Evolutionary conservation across 1,140 invertebrate species (phyloP).

Genomic region (Magallana angulata): DNA sequence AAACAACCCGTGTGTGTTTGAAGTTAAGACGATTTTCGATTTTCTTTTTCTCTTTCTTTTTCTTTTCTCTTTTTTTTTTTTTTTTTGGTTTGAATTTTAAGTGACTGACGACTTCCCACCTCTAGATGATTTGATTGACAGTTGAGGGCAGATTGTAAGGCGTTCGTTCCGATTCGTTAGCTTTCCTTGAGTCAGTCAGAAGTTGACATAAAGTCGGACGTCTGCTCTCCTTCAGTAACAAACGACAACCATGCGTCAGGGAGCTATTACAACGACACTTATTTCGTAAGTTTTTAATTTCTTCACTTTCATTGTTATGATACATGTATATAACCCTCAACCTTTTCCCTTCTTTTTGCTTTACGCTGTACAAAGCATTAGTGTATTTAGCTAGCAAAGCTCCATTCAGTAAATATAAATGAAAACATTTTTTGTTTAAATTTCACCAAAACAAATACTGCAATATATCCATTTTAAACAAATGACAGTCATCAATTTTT

Average conservation of each 20-base stretch:
- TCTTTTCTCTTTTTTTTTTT: no score
- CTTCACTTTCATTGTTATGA: no score
- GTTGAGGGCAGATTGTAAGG: background rate
- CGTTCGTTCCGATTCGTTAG: constrained; percentile 31
- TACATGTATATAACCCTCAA: no score
- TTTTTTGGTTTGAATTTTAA: background rate
- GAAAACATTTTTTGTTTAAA: no score
- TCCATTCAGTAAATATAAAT: no score
- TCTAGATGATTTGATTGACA: constrained; percentile 2
- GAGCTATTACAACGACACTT: background rate
- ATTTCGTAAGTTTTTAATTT: background rate
- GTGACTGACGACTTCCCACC: background rate
- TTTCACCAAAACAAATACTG: no score
- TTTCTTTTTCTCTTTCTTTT: background rate
- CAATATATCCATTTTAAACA: no score
- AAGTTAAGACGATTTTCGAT: background rate
- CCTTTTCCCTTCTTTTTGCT: no score
- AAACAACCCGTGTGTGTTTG: background rate
- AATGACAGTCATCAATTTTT: no score
- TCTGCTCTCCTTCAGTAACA: background rate
- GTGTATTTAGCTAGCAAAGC: no score
- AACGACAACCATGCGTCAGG: constrained; percentile 3
- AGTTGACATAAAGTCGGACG: constrained; percentile 24
- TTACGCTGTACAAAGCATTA: no score
- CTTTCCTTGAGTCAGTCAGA: background rate